A percentile compares a stretch with the other conserved stretches of the same genome.
Evolutionary conservation across 2,797 vertebrate genomes (phyloP).

Genomic region (Numenius phaeopus): DNA sequence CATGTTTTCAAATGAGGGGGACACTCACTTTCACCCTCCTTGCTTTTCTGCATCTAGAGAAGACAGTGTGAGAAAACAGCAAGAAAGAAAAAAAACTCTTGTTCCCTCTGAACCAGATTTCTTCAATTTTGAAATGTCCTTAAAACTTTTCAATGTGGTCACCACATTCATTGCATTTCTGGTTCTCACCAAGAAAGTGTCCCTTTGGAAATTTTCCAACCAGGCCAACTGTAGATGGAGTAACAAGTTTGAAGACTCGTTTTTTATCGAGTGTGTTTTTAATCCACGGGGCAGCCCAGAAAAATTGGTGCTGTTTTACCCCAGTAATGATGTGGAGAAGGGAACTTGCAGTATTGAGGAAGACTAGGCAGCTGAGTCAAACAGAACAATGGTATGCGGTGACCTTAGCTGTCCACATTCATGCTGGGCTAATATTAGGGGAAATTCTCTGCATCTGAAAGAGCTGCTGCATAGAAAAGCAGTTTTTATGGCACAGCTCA

Average conservation of each 20-base stretch:
- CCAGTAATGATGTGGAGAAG: neutral
- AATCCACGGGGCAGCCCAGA: neutral
- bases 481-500: neutral
- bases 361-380: neutral
- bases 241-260: neutral
- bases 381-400: neutral
- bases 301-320: neutral
- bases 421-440: neutral
- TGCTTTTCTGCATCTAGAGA: neutral
- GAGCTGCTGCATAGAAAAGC: neutral
- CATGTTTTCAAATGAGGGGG: neutral
- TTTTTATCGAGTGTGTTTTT: neutral
- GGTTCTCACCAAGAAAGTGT: neutral
- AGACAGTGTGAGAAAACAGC: neutral
- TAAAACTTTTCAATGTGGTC: neutral
- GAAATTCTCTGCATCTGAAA: neutral
- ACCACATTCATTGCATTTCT: neutral
- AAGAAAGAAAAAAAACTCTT: neutral
- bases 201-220: neutral
- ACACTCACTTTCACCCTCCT: neutral
- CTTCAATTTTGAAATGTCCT: neutral
- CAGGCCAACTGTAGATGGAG: neutral
- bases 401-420: neutral
- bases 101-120: neutral
- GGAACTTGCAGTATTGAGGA: neutral